Conservation (phyloP, 2,113 vertebrate genomes). For the Varanus komodoensis region DNA sequence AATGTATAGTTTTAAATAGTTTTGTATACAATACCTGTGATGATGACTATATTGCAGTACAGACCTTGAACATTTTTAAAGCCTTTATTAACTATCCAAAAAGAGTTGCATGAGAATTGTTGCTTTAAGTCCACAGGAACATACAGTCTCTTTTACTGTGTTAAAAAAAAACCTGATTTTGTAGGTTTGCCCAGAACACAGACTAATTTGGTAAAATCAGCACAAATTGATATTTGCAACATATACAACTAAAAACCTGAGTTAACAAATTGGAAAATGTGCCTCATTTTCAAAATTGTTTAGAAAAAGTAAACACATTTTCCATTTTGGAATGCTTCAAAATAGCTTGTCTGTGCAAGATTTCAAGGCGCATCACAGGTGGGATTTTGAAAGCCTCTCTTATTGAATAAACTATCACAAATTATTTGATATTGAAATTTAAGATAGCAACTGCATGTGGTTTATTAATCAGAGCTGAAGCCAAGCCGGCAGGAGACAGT, state of each 20-base stretch:
- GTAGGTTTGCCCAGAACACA: background rate
- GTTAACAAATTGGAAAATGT: background rate
- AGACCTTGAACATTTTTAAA: background rate
- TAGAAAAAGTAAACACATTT: background rate
- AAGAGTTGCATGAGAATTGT: background rate
- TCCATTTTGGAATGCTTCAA: background rate
- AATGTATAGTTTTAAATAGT: background rate
- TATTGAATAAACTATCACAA: background rate
- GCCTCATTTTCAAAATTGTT: background rate
- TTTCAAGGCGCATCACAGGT: constrained; percentile 13
- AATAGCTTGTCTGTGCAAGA: background rate
- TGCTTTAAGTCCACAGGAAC: background rate
- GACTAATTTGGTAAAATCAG: background rate
- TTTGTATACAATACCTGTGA: background rate
- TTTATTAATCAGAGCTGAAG: background rate
- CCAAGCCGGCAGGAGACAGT: background rate
- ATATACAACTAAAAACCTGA: background rate
- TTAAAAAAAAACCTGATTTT: background rate
- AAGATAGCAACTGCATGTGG: constrained; percentile 3
- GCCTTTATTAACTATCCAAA: background rate
- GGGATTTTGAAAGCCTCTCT: constrained; percentile 1
- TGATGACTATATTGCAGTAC: background rate
- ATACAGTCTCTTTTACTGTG: background rate
- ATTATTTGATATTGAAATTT: constrained; percentile 4
- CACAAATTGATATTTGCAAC: background rate